Conservation (phyloP, 2,888 invertebrate genomes). For the Pemphredon lugubris region DNA sequence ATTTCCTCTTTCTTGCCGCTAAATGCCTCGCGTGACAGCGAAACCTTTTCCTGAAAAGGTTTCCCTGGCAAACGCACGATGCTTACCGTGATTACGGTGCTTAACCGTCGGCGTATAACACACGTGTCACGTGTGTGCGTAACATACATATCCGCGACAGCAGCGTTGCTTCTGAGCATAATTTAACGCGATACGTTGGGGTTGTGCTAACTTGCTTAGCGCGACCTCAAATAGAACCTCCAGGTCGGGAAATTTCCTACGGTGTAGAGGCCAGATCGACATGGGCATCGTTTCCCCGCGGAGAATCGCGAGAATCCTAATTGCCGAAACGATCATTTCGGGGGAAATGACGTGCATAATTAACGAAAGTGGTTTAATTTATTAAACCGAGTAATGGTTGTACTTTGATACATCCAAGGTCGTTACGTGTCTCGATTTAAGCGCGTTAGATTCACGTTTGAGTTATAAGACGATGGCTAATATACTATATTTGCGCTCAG, state of each 20-base stretch:
- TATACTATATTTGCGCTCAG: too few relatives aligned
- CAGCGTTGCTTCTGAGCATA: slow-evolving; percentile 79
- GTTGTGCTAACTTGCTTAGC: slow-evolving; percentile 81
- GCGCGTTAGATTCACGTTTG: too few relatives aligned
- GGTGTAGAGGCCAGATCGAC: slow-evolving; percentile 71
- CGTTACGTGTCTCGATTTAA: not conserved
- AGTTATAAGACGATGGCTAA: too few relatives aligned
- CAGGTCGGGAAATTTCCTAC: slow-evolving; percentile 80
- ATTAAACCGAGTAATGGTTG: slow-evolving; percentile 37
- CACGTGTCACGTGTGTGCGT: slow-evolving; percentile 42
- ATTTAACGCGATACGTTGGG: slow-evolving; percentile 81
- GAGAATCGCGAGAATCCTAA: slow-evolving; percentile 66
- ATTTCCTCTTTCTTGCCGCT: slow-evolving; percentile 61
- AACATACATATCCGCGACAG: slow-evolving; percentile 54
- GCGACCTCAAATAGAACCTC: slow-evolving; percentile 78
- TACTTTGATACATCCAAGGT: not conserved
- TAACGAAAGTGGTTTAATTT: slow-evolving; percentile 50
- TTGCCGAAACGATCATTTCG: slow-evolving; percentile 62
- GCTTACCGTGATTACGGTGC: slow-evolving; percentile 70
- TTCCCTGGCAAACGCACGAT: slow-evolving; percentile 49
- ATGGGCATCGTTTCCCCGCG: slow-evolving; percentile 53
- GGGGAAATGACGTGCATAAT: slow-evolving; percentile 60
- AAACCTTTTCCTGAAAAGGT: slow-evolving; percentile 55
- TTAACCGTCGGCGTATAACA: slow-evolving; percentile 47
- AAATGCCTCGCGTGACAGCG: slow-evolving; percentile 60